These are phyloP conservation scores for Anthopleura sola DNA, from an alignment of 64 coral and sea anemone genomes.

Conservation along the genomic window DNA sequence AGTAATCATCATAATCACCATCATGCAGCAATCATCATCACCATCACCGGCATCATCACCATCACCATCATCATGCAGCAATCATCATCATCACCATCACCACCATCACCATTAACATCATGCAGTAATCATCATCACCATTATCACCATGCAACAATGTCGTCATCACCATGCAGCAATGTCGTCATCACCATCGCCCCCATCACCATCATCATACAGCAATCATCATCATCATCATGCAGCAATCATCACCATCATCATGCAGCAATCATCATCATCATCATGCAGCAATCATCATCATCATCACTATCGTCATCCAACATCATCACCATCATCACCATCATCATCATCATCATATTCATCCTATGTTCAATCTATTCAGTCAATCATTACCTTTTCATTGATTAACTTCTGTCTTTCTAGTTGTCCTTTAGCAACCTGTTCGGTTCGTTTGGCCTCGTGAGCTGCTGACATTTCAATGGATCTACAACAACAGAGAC, in stretches of 20 bases:
- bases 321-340: background rate
- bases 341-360: background rate
- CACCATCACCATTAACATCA: too few species aligned
- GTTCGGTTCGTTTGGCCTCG: constrained; percentile 87
- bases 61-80: too few species aligned
- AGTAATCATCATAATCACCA: too few species aligned
- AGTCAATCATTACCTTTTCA: constrained; percentile 60
- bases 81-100: too few species aligned
- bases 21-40: too few species aligned
- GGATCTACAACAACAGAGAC: constrained; percentile 39
- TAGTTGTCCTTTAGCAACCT: constrained; percentile 80
- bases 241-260: too few species aligned
- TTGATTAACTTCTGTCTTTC: constrained; percentile 97
- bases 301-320: background rate
- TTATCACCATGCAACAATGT: too few species aligned
- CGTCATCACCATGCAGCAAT: background rate
- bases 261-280: too few species aligned
- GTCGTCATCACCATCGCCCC: background rate
- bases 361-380: background rate
- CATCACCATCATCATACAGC: too few species aligned
- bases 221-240: too few species aligned
- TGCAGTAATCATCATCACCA: background rate
- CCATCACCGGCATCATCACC: too few species aligned
- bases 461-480: constrained; percentile 83
- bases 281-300: too few species aligned